Conservation (phyloP, 2,797 vertebrate genomes). For the Scyliorhinus canicula region DNA sequence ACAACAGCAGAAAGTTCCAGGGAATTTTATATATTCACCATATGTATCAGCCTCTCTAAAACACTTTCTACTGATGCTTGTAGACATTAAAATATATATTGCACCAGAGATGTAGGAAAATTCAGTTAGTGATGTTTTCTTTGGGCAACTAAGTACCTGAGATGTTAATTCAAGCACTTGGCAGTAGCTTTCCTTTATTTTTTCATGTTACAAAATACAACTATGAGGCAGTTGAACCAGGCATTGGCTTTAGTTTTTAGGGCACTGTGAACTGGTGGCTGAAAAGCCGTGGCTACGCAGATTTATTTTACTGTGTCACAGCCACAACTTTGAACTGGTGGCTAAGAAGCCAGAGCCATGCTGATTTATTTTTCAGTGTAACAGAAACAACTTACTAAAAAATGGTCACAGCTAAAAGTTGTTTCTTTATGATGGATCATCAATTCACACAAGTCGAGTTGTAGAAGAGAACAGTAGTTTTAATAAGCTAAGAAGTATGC, state of each 20-base stretch:
- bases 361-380: too few species aligned
- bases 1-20: not conserved
- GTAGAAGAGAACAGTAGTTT: too few species aligned
- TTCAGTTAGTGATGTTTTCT: not conserved
- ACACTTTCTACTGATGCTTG: not conserved
- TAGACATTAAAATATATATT: not conserved
- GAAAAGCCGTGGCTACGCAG: not conserved
- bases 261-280: not conserved
- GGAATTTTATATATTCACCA: not conserved
- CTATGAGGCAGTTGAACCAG: not conserved
- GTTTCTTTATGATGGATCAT: too few species aligned
- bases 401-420: not conserved
- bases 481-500: too few species aligned
- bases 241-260: not conserved
- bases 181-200: not conserved
- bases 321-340: not conserved
- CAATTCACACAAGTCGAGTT: too few species aligned
- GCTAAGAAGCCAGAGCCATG: too few species aligned
- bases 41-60: not conserved
- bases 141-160: not conserved
- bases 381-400: not conserved
- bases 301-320: not conserved
- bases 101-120: not conserved
- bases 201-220: not conserved
- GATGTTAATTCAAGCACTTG: not conserved